Base-by-base conservation (phyloP, 2,888 invertebrate species). In the Platycheirus rosarum region DNA sequence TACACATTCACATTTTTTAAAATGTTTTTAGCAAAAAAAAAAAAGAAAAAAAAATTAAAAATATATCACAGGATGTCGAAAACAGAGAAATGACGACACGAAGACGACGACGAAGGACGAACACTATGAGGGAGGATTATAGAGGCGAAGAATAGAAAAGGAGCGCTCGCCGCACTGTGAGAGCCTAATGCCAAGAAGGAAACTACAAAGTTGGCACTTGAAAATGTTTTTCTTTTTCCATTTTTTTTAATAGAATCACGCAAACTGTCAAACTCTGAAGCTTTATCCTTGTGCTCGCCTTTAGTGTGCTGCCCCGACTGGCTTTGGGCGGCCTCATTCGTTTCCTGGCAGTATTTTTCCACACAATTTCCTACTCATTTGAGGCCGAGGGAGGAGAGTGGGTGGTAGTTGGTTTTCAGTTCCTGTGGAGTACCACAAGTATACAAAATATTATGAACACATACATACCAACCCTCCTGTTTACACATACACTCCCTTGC, bases 201-300 rank as follows among this genome's bases (percentile, higher is more conserved):
- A 73, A 73, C 65, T 62, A 44, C 60, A 53, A 70, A 79, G 69
- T 80, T 75, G 70, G 63, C 79, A 75, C 69, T 75, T 65, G 75
- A 60, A 70, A 75, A 80, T 70, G 65, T 75, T 60, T 75, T 79
- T 79, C 65, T n/a, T n/a, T n/a, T n/a, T n/a, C n/a, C n/a, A n/a
- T n/a, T 75, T 57, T 75, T 75, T 80, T 70, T 75, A 80, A 80
- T 75, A 75, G 60, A 75, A 80, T 75, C 75, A 80, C 75, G 79
- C 75, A 80, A 79, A 70, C 79, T 70, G 74, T 62, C 68, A 60
- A 49, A 55, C 46, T 57, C 57, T 18, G 53, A 68, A 63, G 68
- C 69, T 48, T 60, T 60, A 60, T 62, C 35, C 60, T 65, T 40
- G 13, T 42, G 29, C 32, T 32, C 20, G 57, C 13, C 46, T 48